Evolutionary conservation across 35 echinoderm and acorn worm genomes (phyloP).

Genomic region (Apostichopus parvimensis): DNA sequence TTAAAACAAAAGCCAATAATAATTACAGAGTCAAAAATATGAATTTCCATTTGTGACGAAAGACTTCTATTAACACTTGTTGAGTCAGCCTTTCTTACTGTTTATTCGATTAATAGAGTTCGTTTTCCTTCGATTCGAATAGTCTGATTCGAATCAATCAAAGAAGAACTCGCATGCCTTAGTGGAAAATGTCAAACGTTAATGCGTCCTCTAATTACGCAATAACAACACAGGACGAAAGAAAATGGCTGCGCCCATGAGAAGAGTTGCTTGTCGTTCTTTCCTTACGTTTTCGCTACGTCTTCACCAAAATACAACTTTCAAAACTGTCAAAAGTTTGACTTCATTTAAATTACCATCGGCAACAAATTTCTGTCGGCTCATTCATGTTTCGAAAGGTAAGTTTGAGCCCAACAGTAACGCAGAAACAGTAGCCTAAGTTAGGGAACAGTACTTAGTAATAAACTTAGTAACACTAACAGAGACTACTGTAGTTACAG

Average conservation of each 20-base stretch:
- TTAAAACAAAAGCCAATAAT: too few species aligned
- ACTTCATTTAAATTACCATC: neutral
- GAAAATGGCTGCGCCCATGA: constrained; percentile 37
- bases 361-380: neutral
- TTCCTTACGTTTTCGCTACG: neutral
- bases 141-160: too few species aligned
- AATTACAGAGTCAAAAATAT: too few species aligned
- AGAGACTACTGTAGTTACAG: neutral
- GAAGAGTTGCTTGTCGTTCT: neutral
- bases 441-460: too few species aligned
- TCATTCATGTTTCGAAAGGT: constrained; percentile 3
- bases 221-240: neutral
- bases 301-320: neutral
- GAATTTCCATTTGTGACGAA: too few species aligned
- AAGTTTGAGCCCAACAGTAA: neutral
- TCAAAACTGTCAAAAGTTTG: neutral
- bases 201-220: constrained; percentile 17
- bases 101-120: too few species aligned
- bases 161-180: too few species aligned
- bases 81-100: too few species aligned
- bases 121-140: too few species aligned
- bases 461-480: neutral
- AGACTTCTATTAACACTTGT: too few species aligned
- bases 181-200: neutral
- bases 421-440: too few species aligned